Base-by-base conservation (phyloP, 2,888 invertebrate species). In the Deilephila porcellus region DNA sequence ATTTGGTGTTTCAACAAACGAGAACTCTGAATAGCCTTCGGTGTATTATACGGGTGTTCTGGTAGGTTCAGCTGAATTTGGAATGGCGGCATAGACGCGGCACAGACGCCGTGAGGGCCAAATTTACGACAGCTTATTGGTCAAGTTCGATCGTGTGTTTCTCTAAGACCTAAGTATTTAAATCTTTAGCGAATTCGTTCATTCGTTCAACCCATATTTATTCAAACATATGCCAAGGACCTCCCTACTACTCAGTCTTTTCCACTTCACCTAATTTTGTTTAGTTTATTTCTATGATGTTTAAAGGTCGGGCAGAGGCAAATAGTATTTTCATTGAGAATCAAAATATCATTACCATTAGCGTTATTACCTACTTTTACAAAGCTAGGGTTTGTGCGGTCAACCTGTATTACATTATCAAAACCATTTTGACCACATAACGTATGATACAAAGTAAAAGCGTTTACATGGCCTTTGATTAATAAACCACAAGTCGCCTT, bases 1-100 rank as follows among this genome's bases (percentile, higher is more conserved):
- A 94, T 94, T 94, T 93, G 90, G 92, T 90, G 87, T 93, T 93
- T 91, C 93, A 90, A 93, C 94, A 92, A 93, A 92, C 92, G 91
- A 92, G 91, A 88, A 86, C 87, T 86, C 86, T 84, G 88, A 93
- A 92, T 90, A 86, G 90, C 90, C 90, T 93, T 93, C 93, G 80
- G 92, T 91, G 94, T 93, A 93, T 93, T 93, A 93, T 91, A 91
- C 88, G 89, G 87, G 84, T 88, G 88, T 91, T 92, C 87, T 89
- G 88, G 84, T 88, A 88, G 90, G 89, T 88, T 89, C 86, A 83
- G 78, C 86, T 86, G 88, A 90, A 92, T 94, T 93, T 92, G 89
- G 86, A 85, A 93, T n/a, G n/a, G n/a, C n/a, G n/a, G n/a, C n/a
- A 91, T 89, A 93, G 92, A 93, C 93, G 89, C 90, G 89, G 87